Evolutionary conservation across 2,888 invertebrate species (phyloP).

Genomic region (Augochlorella aurata): DNA sequence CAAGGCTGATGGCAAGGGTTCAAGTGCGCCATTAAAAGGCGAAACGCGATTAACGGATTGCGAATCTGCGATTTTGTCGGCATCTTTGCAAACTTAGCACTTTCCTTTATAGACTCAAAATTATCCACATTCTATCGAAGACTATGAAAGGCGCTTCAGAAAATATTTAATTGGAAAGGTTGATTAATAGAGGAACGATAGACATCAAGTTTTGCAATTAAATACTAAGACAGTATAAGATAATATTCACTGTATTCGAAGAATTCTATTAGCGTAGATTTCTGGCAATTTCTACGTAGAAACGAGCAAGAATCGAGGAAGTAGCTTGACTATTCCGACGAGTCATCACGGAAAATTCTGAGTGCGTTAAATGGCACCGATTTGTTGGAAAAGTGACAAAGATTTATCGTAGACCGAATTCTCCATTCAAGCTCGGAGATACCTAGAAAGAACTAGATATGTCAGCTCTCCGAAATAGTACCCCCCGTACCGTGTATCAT

Average conservation of each 20-base stretch:
- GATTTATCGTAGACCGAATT: neutral
- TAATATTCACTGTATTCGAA: neutral
- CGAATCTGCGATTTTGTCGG: neutral
- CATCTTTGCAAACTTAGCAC: too few relatives aligned
- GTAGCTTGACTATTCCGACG: neutral
- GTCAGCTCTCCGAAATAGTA: conserved; percentile 38
- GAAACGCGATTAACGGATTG: neutral
- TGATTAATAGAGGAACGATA: too few relatives aligned
- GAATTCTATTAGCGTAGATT: neutral
- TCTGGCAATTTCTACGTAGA: neutral
- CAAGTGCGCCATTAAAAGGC: conserved; percentile 6
- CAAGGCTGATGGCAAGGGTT: conserved; percentile 15
- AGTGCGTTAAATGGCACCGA: neutral
- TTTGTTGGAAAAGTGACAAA: neutral
- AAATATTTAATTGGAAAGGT: too few relatives aligned
- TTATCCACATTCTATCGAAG: too few relatives aligned
- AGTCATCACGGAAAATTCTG: conserved; percentile 4
- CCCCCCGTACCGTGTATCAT: conserved; percentile 7
- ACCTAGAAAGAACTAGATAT: conserved; percentile 9
- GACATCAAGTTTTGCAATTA: too few relatives aligned
- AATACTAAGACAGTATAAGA: too few relatives aligned
- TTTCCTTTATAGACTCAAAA: too few relatives aligned
- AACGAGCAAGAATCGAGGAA: neutral
- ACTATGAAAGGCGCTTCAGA: too few relatives aligned
- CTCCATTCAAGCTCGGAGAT: conserved; percentile 7